Conservation (phyloP, 2,888 invertebrate species). For the Dryococelus australis region DNA sequence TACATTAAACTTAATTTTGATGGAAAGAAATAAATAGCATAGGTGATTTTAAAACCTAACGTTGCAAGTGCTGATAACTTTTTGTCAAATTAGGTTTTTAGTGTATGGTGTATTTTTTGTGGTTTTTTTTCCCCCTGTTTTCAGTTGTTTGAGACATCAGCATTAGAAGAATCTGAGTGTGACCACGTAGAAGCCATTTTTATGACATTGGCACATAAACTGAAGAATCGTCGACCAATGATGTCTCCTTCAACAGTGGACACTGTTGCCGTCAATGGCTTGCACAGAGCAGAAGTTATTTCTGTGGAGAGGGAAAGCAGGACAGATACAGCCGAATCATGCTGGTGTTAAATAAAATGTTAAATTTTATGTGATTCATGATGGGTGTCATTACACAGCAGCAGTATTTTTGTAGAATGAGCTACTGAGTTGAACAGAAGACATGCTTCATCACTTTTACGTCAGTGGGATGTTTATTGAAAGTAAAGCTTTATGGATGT, state of each 20-base stretch:
- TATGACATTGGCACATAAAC: slow-evolving; percentile 81
- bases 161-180: slow-evolving; percentile 74
- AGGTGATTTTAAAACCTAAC: too few relatives aligned
- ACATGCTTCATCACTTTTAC: too few relatives aligned
- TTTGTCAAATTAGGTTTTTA: too few relatives aligned
- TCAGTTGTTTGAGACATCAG: slow-evolving; percentile 81
- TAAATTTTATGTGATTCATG: too few relatives aligned
- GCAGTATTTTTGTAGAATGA: too few relatives aligned
- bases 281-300: slow-evolving; percentile 48
- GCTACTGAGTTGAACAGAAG: too few relatives aligned
- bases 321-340: background rate
- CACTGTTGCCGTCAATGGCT: background rate
- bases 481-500: too few relatives aligned
- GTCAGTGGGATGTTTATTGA: too few relatives aligned
- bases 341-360: background rate
- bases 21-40: too few relatives aligned
- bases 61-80: too few relatives aligned
- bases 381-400: too few relatives aligned
- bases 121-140: slow-evolving; percentile 32
- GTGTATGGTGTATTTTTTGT: background rate
- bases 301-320: slow-evolving; percentile 41
- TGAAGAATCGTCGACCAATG: slow-evolving; percentile 70
- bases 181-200: slow-evolving; percentile 84
- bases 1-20: too few relatives aligned
- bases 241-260: slow-evolving; percentile 53